Conservation (phyloP, 2,888 invertebrate species). For the Caenorhabditis imperialis region DNA sequence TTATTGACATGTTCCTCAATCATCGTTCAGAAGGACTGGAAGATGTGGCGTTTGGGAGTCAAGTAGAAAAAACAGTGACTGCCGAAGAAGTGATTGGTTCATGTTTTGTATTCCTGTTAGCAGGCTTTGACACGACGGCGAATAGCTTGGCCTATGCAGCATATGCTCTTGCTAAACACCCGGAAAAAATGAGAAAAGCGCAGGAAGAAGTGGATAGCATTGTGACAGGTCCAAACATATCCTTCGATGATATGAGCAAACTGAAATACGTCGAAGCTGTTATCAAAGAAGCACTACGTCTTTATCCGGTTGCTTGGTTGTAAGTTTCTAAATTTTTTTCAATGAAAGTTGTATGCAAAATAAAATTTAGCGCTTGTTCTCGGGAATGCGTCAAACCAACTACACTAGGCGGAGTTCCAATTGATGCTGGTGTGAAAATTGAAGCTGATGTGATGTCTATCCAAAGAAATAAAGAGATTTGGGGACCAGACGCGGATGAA, state of each 20-base stretch:
- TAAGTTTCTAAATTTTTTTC: slow-evolving; percentile 59
- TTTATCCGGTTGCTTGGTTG: slow-evolving; percentile 71
- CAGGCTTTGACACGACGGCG: slow-evolving; percentile 80
- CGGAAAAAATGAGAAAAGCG: slow-evolving; percentile 51
- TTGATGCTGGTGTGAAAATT: slow-evolving; percentile 68
- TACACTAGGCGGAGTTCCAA: slow-evolving; percentile 58
- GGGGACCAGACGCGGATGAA: slow-evolving; percentile 73
- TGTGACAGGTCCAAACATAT: slow-evolving; percentile 28
- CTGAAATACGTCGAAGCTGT: slow-evolving; percentile 69
- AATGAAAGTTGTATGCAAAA: background rate
- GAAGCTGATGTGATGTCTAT: slow-evolving; percentile 69
- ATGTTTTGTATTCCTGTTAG: slow-evolving; percentile 71
- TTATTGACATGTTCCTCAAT: slow-evolving; percentile 76
- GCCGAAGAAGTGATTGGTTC: slow-evolving; percentile 67
- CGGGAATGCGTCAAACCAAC: slow-evolving; percentile 64
- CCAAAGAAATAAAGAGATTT: slow-evolving; percentile 69
- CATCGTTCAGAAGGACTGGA: slow-evolving; percentile 58
- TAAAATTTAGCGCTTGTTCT: slow-evolving; percentile 67
- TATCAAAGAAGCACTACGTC: slow-evolving; percentile 70
- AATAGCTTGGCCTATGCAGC: slow-evolving; percentile 80
- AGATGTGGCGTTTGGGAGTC: slow-evolving; percentile 26
- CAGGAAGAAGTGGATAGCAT: slow-evolving; percentile 65
- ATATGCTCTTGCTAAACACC: slow-evolving; percentile 79
- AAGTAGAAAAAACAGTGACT: slow-evolving; percentile 59
- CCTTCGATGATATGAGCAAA: slow-evolving; percentile 66